A percentile compares a stretch with the other conserved stretches of the same genome.
phyloP scores from a whole-genome alignment of 2,888 invertebrate species.

The Agapetus fuscipes region DNA sequence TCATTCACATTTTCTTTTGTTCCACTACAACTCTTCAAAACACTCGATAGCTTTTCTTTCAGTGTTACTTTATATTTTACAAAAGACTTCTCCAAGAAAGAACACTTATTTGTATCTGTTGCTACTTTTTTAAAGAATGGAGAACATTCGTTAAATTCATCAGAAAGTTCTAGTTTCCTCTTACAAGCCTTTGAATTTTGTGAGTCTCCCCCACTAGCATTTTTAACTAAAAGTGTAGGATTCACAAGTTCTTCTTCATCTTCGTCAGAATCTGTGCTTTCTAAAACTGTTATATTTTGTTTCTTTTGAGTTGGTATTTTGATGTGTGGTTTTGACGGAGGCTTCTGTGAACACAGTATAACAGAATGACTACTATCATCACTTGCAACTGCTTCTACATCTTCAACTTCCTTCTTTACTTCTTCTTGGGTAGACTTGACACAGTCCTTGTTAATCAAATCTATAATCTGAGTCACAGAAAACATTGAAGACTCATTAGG shows the following conservation, averaged over 20 bases:
- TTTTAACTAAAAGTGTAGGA: no score
- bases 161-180: slow-evolving; percentile 27
- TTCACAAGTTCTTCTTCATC: slow-evolving; percentile 19
- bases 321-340: slow-evolving; percentile 3
- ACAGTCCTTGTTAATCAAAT: slow-evolving; percentile 26
- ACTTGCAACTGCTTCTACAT: slow-evolving; percentile 1
- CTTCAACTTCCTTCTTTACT: background rate
- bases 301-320: slow-evolving; percentile 7
- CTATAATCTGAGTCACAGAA: slow-evolving; percentile 39
- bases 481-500: slow-evolving; percentile 26
- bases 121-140: slow-evolving; percentile 37
- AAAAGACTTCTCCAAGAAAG: no score
- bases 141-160: slow-evolving; percentile 28
- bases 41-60: slow-evolving; percentile 5
- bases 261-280: slow-evolving; percentile 24
- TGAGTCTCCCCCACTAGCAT: no score
- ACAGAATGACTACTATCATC: slow-evolving; percentile 14
- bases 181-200: no score
- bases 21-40: background rate
- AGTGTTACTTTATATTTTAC: slow-evolving; percentile 4
- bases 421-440: no score
- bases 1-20: no score
- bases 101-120: no score
- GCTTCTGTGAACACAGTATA: slow-evolving; percentile 16
- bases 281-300: slow-evolving; percentile 13